Percentiles rank a stretch among this genome's conserved stretches.
These are phyloP conservation scores for Heliconius congener DNA, from an alignment of 1,140 invertebrate species.

Conservation along the genomic window DNA sequence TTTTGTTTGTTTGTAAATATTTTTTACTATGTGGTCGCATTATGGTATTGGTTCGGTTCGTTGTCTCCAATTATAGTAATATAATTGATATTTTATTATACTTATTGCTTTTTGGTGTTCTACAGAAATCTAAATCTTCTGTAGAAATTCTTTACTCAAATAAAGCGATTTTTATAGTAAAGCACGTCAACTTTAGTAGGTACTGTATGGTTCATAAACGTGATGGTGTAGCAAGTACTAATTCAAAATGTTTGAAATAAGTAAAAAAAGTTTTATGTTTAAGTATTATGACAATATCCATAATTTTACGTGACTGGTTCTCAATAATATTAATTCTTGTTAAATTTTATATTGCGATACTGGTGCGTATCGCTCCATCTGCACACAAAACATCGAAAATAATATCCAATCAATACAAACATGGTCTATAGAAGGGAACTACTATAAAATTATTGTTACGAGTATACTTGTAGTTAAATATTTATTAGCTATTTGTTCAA, in stretches of 20 bases:
- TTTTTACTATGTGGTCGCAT: neutral
- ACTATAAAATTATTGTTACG: conserved; percentile 6
- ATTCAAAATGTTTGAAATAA: too few relatives aligned
- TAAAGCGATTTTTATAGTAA: too few relatives aligned
- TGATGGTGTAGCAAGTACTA: too few relatives aligned
- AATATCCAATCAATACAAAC: neutral
- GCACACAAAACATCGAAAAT: neutral
- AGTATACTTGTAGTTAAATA: conserved; percentile 5
- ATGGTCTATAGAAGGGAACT: neutral
- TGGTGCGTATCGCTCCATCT: neutral
- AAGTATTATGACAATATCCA: too few relatives aligned
- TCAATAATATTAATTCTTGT: neutral
- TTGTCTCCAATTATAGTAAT: neutral
- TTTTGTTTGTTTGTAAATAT: neutral
- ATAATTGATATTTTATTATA: neutral
- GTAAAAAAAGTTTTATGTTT: too few relatives aligned
- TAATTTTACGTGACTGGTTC: too few relatives aligned
- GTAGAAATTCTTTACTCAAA: too few relatives aligned
- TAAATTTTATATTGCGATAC: neutral
- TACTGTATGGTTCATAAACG: too few relatives aligned
- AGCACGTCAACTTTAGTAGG: too few relatives aligned
- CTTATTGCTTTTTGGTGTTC: too few relatives aligned
- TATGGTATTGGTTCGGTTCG: neutral
- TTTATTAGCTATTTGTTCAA: conserved; percentile 13
- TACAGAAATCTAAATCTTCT: too few relatives aligned